phyloP scores from a whole-genome alignment of 2,113 vertebrate genomes.

The Loxodonta africana region DNA sequence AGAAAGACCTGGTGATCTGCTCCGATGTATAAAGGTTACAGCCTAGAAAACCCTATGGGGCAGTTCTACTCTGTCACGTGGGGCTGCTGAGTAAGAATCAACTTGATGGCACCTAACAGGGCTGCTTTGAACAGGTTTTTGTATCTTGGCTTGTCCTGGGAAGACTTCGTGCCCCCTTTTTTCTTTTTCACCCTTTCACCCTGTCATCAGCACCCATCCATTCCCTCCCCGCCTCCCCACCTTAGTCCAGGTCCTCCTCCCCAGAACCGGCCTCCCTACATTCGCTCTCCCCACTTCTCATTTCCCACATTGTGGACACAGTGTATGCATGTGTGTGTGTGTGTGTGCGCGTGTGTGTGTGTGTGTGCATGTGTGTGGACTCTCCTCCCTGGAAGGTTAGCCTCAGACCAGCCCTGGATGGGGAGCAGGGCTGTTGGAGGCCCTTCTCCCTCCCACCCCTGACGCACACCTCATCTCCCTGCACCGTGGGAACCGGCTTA shows the following conservation, averaged over 20 bases:
- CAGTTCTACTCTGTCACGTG: neutral
- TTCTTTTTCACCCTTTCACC: neutral
- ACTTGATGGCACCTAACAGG: neutral
- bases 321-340: neutral
- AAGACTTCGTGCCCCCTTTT: neutral
- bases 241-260: neutral
- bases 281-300: neutral
- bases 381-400: neutral
- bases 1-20: neutral
- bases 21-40: neutral
- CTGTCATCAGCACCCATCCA: neutral
- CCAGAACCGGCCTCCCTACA: neutral
- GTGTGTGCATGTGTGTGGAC: neutral
- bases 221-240: rapidly evolving
- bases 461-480: neutral
- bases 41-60: neutral
- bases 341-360: neutral
- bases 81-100: neutral
- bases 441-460: neutral
- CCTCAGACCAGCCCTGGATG: neutral
- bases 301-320: too few species aligned
- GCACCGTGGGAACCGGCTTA: rapidly evolving
- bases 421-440: neutral
- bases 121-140: neutral
- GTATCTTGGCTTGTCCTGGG: neutral